phyloP scores from a whole-genome alignment of 2,888 invertebrate species.

The Lochmaea crataegi region DNA sequence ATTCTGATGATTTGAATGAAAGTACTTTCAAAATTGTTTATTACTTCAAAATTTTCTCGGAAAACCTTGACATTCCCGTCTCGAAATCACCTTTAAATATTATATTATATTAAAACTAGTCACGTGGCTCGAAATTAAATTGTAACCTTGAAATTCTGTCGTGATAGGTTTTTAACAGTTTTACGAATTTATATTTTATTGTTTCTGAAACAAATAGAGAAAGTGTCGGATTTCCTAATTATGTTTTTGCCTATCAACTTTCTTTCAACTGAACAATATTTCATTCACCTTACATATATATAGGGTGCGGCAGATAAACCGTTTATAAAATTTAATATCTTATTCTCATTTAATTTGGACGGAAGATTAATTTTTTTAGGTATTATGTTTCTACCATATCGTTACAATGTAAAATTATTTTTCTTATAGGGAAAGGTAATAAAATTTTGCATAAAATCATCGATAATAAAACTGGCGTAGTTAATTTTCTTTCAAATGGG shows the following conservation, averaged over 20 bases:
- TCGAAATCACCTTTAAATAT: neutral
- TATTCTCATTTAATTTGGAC: too few species aligned
- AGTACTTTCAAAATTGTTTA: neutral
- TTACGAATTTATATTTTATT: neutral
- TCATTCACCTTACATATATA: too few species aligned
- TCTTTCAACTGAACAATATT: neutral
- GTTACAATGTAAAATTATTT: too few species aligned
- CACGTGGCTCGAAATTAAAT: neutral
- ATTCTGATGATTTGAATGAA: neutral
- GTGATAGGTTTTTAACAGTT: neutral
- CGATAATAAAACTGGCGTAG: too few species aligned
- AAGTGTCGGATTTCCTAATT: neutral
- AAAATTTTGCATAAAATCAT: too few species aligned
- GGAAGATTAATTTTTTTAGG: too few species aligned
- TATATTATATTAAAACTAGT: neutral
- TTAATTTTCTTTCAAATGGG: too few species aligned
- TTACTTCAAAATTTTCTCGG: neutral
- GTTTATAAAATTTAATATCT: too few species aligned
- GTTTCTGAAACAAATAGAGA: neutral
- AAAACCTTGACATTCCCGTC: constrained; percentile 17
- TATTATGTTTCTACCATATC: too few species aligned
- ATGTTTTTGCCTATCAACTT: neutral
- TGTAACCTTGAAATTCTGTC: neutral
- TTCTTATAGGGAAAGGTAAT: too few species aligned
- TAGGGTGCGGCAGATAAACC: too few species aligned